Base-by-base conservation (phyloP, 2,797 vertebrate species). In the Selene dorsalis region DNA sequence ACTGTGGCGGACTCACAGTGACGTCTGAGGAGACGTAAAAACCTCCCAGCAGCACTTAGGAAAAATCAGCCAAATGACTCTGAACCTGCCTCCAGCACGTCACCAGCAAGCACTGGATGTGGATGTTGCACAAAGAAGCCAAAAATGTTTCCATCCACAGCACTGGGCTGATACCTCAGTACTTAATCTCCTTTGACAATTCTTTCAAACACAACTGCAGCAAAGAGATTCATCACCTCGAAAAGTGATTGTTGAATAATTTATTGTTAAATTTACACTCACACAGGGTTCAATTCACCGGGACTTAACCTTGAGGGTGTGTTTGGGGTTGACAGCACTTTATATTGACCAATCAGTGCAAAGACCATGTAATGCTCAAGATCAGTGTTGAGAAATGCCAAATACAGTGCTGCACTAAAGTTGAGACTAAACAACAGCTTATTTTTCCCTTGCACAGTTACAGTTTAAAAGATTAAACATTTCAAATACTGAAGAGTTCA, bases 11-110 rank as follows among this genome's bases (percentile, higher is more conserved):
- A 62, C 78, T 77, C 6, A 12, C 12, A 62, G 50, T 4, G 11
- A 4, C 0, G 35, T 57, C 71, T 2, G 3, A 41, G 41, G 69
- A 72, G 41, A 63, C 7, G 77, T 38, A 13, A 68, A 78, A 78
- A 68, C 43, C 47, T 20, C 24, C 78, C 57, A 67, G 65, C 68
- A 61, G 70, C 70, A 66, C 87, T 79, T 73, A n/a, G 7, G 10
- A 66, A 58, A 59, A 72, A 53, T 10, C 55, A 24, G 77, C 74
- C n/a, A 61, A 69, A 65, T 48, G 12, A 41, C 32, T 35, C 32
- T 35, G 32, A 9, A 35, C 32, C 32, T 35, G 32, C 32, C 32
- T 35, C 32, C 32, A 35, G 32, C 32, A 35, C 32, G 32, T 35
- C 2, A 8, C 32, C 32, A 2, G 7, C 32, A 35, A 35, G 32